Base-by-base conservation (phyloP, 1,140 invertebrate genomes). In the Drosophila rufa region DNA sequence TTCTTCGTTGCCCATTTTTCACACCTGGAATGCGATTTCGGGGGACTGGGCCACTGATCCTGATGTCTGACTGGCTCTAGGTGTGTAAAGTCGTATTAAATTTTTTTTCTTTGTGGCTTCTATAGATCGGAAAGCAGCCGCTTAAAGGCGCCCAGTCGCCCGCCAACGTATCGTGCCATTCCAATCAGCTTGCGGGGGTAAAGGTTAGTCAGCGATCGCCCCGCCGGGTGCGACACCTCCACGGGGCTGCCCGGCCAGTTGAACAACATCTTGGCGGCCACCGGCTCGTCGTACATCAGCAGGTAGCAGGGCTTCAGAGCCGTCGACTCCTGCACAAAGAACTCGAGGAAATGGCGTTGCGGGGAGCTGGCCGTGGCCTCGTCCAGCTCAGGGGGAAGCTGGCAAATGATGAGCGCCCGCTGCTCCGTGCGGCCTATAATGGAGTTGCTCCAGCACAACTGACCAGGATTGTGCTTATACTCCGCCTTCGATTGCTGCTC, bases 211-310 rank as follows among this genome's bases (percentile, higher is more conserved):
- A 38, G 0, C 17, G 51, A 38, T 55, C 2, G 2, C 4, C 8
- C 33, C 2, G 19, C 2, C 19, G 4, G 7, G 5, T 0, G 3
- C 7, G 19, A 0, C 7, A 1, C 1, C 8, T 22, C 33, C 1
- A 55, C 22, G 33, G 51, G 51, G 1, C 15, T 40, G 3, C 33
- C 51, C 1, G 51, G 51, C 33, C 33, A 40, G 14, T 22, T 22
- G 1, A 4, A 1, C 19, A 55, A 15, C 51, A 55, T 55, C 7
- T 15, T 55, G 19, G 14, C 3, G 7, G 25, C 51, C 51, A 22
- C 33, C 8, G 51, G 33, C 8, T 22, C 19, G 0, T 55, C 51
- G 19, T 22, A 55, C 33, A 55, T 40, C 2, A 55, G 14, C 19
- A 55, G 33, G 8, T 55, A 55, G 19, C 51, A 22, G 14, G 51